Evolutionary conservation across 1,140 invertebrate species (phyloP).

Genomic region (Drosophila bifasciata): DNA sequence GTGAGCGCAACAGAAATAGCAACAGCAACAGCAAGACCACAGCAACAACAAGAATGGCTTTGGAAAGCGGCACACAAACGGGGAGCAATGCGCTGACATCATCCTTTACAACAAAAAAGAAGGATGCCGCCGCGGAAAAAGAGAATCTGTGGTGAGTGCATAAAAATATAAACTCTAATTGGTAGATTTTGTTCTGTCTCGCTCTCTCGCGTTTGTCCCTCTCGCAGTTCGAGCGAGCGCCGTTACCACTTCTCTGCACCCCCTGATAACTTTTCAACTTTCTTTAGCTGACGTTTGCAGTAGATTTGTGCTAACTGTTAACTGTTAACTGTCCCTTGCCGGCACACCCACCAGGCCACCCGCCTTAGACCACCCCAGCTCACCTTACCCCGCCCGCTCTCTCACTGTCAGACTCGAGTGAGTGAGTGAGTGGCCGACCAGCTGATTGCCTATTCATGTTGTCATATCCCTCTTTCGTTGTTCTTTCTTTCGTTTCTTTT

Average conservation of each 20-base stretch:
- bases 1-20: constrained; percentile 22
- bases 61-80: constrained; percentile 77
- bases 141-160: constrained; percentile 80
- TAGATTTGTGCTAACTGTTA: constrained; percentile 26
- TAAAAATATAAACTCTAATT: too few relatives aligned
- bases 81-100: constrained; percentile 78
- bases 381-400: neutral
- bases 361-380: constrained; percentile 10
- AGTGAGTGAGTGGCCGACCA: constrained; percentile 24
- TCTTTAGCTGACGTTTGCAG: constrained; percentile 72
- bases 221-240: neutral
- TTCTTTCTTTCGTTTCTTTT: neutral
- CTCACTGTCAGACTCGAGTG: too few relatives aligned
- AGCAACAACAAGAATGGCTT: constrained; percentile 61
- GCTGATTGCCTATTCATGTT: constrained; percentile 61
- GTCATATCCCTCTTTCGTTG: constrained; percentile 32
- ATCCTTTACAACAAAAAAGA: constrained; percentile 79
- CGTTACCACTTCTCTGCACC: constrained; percentile 7
- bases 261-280: constrained; percentile 57
- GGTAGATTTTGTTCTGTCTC: too few relatives aligned
- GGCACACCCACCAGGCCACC: constrained; percentile 9
- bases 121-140: constrained; percentile 77
- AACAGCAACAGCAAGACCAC: constrained; percentile 14
- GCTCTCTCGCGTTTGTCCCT: neutral
- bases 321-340: constrained; percentile 16